Conservation (phyloP, 2,797 vertebrate species). For the Rhyacichthys aspro region DNA sequence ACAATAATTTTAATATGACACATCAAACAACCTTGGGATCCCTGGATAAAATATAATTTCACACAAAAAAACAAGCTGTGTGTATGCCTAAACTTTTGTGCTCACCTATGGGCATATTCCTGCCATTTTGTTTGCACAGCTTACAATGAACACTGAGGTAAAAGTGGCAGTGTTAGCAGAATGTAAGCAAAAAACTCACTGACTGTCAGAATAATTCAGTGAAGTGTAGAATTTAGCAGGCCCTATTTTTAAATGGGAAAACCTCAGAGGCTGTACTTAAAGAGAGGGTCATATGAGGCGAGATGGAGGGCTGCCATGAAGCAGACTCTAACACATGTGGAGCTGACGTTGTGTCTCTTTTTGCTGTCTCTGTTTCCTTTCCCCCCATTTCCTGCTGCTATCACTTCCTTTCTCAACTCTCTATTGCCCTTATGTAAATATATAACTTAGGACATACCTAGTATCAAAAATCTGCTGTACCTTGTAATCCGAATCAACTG, state of each 20-base stretch:
- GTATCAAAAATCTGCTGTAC: too few species aligned
- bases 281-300: conserved; percentile 85
- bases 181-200: conserved; percentile 30
- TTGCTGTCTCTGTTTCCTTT: conserved; percentile 46
- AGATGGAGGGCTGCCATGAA: conserved; percentile 84
- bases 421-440: conserved; percentile 6
- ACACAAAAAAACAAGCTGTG: conserved; percentile 4
- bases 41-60: conserved; percentile 3
- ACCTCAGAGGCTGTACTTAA: conserved; percentile 86
- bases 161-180: conserved; percentile 66
- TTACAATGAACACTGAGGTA: conserved; percentile 48
- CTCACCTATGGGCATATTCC: conserved; percentile 55
- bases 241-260: conserved; percentile 78
- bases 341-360: conserved; percentile 53
- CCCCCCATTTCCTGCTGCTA: conserved; percentile 43
- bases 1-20: too few species aligned
- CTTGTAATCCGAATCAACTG: too few species aligned
- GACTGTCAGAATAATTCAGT: conserved; percentile 67
- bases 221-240: conserved; percentile 76
- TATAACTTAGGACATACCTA: neutral
- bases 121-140: conserved; percentile 46
- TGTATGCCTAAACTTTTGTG: conserved; percentile 8
- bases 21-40: too few species aligned
- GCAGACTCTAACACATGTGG: conserved; percentile 76
- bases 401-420: neutral